Conservation (phyloP, 2,888 invertebrate genomes). For the Lochmaea crataegi region DNA sequence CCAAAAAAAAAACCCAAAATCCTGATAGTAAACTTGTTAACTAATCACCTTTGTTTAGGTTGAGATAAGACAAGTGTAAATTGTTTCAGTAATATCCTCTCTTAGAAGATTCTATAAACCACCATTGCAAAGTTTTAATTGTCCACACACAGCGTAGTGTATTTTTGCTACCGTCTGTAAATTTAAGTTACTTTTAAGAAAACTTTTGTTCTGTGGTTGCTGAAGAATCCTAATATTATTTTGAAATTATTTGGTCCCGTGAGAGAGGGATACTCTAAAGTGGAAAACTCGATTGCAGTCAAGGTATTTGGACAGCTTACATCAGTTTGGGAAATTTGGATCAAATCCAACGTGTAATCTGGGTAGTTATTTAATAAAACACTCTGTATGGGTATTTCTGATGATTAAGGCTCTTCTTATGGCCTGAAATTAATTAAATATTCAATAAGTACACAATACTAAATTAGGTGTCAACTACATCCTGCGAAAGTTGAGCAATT, state of each 20-base stretch:
- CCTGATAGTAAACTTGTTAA: background rate
- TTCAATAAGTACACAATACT: background rate
- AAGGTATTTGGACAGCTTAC: conserved; percentile 16
- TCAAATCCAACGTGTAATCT: too few species aligned
- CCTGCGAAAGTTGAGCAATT: background rate
- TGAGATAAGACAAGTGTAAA: background rate
- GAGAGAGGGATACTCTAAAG: background rate
- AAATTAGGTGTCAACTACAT: background rate
- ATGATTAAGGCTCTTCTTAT: background rate
- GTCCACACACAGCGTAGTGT: background rate
- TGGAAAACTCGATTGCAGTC: conserved; percentile 9
- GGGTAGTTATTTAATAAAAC: too few species aligned
- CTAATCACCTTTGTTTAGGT: background rate
- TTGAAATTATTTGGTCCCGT: background rate
- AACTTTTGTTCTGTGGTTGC: background rate
- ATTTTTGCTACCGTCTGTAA: background rate
- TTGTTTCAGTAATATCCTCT: background rate
- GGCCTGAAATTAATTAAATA: background rate
- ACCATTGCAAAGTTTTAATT: background rate
- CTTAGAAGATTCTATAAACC: background rate
- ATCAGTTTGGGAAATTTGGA: conserved; percentile 8
- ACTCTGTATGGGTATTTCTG: too few species aligned
- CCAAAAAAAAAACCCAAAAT: too few species aligned
- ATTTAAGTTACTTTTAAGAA: background rate
- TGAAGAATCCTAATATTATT: background rate